A percentile compares a stretch with the other conserved stretches of the same genome.
Evolutionary conservation across 2,797 vertebrate species (phyloP).

Genomic region (Darevskia mixta): DNA sequence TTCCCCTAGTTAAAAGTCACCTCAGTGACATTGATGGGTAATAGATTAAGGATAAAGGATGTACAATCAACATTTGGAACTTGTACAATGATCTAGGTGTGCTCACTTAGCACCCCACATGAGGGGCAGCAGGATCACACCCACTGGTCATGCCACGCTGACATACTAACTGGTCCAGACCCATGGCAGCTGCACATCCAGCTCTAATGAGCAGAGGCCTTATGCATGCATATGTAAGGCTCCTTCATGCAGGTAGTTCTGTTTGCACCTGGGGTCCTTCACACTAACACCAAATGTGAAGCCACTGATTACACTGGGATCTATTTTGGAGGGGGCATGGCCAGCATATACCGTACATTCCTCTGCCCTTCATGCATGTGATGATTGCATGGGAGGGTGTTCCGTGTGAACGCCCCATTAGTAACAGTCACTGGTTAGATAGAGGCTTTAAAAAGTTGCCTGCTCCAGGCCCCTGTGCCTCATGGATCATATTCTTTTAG

Average conservation of each 20-base stretch:
- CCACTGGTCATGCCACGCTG: background rate
- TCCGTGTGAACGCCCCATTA: background rate
- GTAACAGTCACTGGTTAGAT: background rate
- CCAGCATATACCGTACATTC: background rate
- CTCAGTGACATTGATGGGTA: background rate
- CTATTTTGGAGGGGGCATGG: background rate
- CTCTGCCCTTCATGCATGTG: background rate
- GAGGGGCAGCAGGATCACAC: background rate
- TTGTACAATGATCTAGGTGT: background rate
- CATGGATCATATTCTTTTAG: background rate
- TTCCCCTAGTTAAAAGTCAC: background rate
- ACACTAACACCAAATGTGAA: no score
- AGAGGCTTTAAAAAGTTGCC: background rate
- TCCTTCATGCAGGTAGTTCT: background rate
- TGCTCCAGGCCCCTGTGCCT: fast-evolving
- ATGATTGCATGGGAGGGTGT: background rate
- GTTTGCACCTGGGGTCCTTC: no score
- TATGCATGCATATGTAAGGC: background rate
- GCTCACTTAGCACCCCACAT: background rate
- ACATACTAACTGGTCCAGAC: background rate
- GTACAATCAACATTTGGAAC: background rate
- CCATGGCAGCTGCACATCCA: background rate
- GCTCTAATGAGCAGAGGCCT: background rate
- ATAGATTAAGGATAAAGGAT: background rate
- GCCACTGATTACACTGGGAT: no score